A percentile compares a stretch with the other conserved stretches of the same genome.
Evolutionary conservation across 2,113 vertebrate genomes (phyloP).

Genomic region (Labeo rohita): DNA sequence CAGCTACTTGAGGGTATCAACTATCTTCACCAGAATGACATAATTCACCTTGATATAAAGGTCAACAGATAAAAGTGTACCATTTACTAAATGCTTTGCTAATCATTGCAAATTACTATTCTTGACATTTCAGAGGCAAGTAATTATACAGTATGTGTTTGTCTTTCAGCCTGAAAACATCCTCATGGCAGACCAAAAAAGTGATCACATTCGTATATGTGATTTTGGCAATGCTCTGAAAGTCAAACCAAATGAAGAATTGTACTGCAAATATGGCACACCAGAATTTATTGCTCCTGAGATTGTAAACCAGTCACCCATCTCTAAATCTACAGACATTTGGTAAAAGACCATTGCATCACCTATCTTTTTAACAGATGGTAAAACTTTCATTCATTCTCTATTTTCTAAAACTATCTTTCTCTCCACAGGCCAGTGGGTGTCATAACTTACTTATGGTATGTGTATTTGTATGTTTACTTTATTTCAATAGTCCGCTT

Average conservation of each 20-base stretch:
- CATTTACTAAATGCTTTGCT: neutral
- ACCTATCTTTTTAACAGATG: neutral
- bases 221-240: constrained; percentile 92
- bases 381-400: neutral
- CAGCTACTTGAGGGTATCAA: constrained; percentile 89
- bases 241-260: constrained; percentile 77
- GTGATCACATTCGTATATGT: constrained; percentile 88
- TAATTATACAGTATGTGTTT: neutral
- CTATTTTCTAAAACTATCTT: constrained; percentile 17
- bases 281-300: constrained; percentile 93
- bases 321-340: constrained; percentile 90
- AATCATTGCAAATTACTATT: neutral
- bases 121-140: neutral
- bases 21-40: constrained; percentile 86
- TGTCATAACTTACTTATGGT: constrained; percentile 94
- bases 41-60: constrained; percentile 95
- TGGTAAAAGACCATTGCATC: constrained; percentile 78
- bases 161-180: constrained; percentile 89
- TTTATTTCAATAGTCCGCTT: neutral
- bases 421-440: constrained; percentile 83
- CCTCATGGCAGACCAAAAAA: constrained; percentile 80
- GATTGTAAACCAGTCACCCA: constrained; percentile 91
- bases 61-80: constrained; percentile 49
- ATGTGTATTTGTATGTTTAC: constrained; percentile 61
- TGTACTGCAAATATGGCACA: constrained; percentile 92